Evolutionary conservation across 2,797 vertebrate genomes (phyloP), one percentile per base, ranked within the genome.

Genomic region (Astyanax mexicanus): DNA sequence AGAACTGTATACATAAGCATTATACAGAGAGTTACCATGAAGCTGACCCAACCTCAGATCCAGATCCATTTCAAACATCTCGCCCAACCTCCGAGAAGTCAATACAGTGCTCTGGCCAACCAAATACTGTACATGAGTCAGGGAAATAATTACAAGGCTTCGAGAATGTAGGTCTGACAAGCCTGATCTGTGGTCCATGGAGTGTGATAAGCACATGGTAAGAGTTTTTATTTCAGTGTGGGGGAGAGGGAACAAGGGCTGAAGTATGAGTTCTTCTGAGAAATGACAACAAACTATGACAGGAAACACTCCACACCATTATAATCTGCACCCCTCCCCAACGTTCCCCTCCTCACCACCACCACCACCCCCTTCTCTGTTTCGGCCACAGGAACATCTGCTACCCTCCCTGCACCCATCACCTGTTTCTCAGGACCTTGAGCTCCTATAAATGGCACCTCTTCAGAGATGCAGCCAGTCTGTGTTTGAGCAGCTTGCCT

Each of bases 341-440:
- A 58, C 45, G 78, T 76, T 51, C 37, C 62, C 21, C 27, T n/a
- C 58, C 17, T 38, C 6, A n/a, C n/a, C n/a, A n/a, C n/a, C n/a
- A n/a, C n/a, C n/a, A n/a, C n/a, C n/a, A n/a, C n/a, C 58, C 17
- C 44, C 6, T 79, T 92, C 84, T 93, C 90, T 87, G 91, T 93
- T 93, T 93, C 92, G 84, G 86, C 92, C 92, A 89, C 91, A 92
- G 80, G 72, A 84, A 71, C 70, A 75, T 85, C 80, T 87, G 86
- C 64, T 57, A 69, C 25, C 23, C 57, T 21, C 74, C 27, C 83
- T 21, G 29, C 80, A 64, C 78, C 80, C 69, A 69, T 89, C 91
- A 92, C 90, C 90, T 92, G 91, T 89, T 89, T 89, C 86, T 90
- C 84, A 32, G 87, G 88, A 84, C 87, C 84, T 82, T 74, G 75